Evolutionary conservation across 2,888 invertebrate genomes (phyloP), one percentile per base, ranked within the genome.

Genomic region (Lepidocyrtinus sp.): DNA sequence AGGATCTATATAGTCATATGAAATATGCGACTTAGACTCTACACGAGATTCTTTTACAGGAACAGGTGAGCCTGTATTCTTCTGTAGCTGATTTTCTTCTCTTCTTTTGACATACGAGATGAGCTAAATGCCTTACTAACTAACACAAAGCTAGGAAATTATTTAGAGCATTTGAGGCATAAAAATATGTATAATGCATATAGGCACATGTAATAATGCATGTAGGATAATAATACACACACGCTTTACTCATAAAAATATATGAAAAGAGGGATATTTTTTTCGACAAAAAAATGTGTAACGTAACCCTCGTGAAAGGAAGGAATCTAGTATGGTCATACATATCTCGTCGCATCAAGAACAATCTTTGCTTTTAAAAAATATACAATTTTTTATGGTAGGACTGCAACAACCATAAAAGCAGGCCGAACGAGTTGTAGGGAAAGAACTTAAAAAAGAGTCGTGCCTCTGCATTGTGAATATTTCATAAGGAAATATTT

Each of bases 121-220:
- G 24, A 36, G 67, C 50, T 22, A 45, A 62, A 75, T 27, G 27
- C 24, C 24, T 15, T 21, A 24, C 12, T n/a, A n/a, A n/a, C 17
- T 55, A 65, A 50, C 26, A 67, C 61, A 61, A n/a, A n/a, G n/a
- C 36, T 67, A 25, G 61, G 62, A 45, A 69, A n/a, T n/a, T n/a
- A n/a, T 68, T 45, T 75, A 69, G 75, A 75, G 69, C 68, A 75
- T 75, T 46, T 75, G 45, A 69, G 36, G 65, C 46, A 63, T 19
- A 64, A 64, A 45, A 25, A 63, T 72, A 17, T 63, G 25, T 25
- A 21, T 72, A 59, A 22, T 22, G 46, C 24, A 25, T n/a, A 26
- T 71, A 1, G 7, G 12, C 17, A 21, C 15, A 63, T n/a, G n/a
- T n/a, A n/a, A n/a, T n/a, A n/a, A n/a, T n/a, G n/a, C n/a, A n/a